Base-by-base conservation (phyloP, 2,888 invertebrate genomes). In the Suillia variegata region DNA sequence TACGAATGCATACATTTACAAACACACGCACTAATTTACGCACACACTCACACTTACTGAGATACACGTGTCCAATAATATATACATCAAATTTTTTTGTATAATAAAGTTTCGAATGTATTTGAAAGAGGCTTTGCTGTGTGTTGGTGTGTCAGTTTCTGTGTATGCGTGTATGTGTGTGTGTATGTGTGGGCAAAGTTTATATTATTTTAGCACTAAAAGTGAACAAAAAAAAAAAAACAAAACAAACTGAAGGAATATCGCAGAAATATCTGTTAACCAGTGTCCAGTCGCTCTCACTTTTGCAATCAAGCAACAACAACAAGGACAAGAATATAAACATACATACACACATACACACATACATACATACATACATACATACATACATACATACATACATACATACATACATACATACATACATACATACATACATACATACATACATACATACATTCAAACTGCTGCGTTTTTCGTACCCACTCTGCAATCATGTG, bases 171-270 rank as follows among this genome's bases (percentile, higher is more conserved):
- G 31, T 4, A n/a, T 38, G n/a, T 4, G 38, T 38, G 38, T 38
- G 38, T 13, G 31, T n/a, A n/a, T n/a, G n/a, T n/a, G n/a, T n/a
- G n/a, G n/a, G n/a, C n/a, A n/a, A n/a, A n/a, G n/a, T n/a, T n/a
- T n/a, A n/a, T n/a, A n/a, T n/a, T n/a, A n/a, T n/a, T 71, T 71
- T 61, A 65, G 70, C 34, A 48, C 21, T 67, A 68, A 70, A 70
- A 70, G 12, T 42, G 50, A 26, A 38, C 48, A 48, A 58, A 53
- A 20, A 34, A 52, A 17, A 31, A 54, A 49, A n/a, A 26, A 38
- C 48, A 48, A 58, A 53, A 20, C 24, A 52, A 17, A 31, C 50
- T 45, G 61, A 52, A 58, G 5, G 2, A 17, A 6, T 26, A 10
- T 26, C 10, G 10, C 26, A 26, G 26, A 26, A 26, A 26, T 26